These are phyloP conservation scores for Drosophila tsacasi DNA, from an alignment of 1,140 invertebrate genomes.

Conservation along the genomic window DNA sequence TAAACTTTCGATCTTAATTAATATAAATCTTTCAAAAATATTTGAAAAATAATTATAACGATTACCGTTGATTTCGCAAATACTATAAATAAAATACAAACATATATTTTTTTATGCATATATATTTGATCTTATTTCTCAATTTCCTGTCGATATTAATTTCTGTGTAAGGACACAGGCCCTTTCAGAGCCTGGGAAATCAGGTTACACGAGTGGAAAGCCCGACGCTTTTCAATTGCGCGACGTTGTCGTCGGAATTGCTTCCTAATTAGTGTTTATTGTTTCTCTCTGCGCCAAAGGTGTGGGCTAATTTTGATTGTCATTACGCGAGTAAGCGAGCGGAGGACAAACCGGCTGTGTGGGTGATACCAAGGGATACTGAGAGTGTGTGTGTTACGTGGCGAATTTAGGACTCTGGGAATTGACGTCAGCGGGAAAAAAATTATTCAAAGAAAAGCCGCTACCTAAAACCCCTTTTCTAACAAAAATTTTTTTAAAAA, in stretches of 20 bases:
- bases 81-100: background rate
- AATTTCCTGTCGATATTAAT: background rate
- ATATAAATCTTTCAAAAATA: too few species aligned
- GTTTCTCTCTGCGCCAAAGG: constrained; percentile 46
- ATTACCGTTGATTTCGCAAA: background rate
- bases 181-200: constrained; percentile 33
- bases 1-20: too few species aligned
- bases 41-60: too few species aligned
- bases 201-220: constrained; percentile 46
- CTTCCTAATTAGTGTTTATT: constrained; percentile 73
- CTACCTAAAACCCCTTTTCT: background rate
- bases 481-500: background rate
- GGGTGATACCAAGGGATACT: constrained; percentile 19
- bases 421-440: background rate
- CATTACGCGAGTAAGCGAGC: constrained; percentile 3
- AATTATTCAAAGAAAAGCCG: background rate
- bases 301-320: constrained; percentile 50
- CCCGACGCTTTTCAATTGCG: constrained; percentile 40
- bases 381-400: background rate
- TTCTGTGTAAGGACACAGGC: constrained; percentile 15
- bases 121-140: background rate
- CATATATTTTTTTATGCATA: background rate
- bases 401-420: constrained; percentile 9
- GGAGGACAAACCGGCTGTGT: constrained; percentile 4
- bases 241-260: constrained; percentile 54